Conservation (phyloP, 1,140 invertebrate species). For the Drosophila truncata region DNA sequence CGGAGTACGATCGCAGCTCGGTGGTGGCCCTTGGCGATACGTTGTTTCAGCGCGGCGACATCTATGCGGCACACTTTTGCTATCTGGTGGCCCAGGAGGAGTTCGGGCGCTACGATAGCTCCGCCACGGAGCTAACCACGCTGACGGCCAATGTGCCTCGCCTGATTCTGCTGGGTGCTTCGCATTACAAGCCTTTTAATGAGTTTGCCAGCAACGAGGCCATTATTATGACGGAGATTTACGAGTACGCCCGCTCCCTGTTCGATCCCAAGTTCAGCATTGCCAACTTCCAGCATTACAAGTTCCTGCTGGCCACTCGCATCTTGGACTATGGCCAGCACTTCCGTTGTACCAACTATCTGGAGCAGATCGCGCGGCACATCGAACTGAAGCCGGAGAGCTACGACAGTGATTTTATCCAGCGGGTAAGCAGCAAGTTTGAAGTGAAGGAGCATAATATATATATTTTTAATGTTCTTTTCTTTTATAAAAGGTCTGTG, state of each 20-base stretch:
- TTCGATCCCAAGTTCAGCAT: slow-evolving; percentile 91
- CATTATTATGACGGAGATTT: slow-evolving; percentile 97
- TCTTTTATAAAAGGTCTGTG: slow-evolving; percentile 57
- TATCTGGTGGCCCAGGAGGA: slow-evolving; percentile 95
- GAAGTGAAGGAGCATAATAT: not conserved
- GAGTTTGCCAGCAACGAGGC: slow-evolving; percentile 93
- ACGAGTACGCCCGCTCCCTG: slow-evolving; percentile 95
- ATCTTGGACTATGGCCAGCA: slow-evolving; percentile 92
- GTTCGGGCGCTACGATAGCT: slow-evolving; percentile 87
- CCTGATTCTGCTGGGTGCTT: slow-evolving; percentile 92
- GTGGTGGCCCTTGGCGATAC: slow-evolving; percentile 93
- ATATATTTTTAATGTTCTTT: not conserved
- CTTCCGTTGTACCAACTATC: slow-evolving; percentile 91
- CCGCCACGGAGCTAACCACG: slow-evolving; percentile 68
- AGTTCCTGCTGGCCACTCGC: slow-evolving; percentile 90
- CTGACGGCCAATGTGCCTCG: slow-evolving; percentile 74
- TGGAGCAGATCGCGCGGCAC: slow-evolving; percentile 91
- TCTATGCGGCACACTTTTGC: slow-evolving; percentile 96
- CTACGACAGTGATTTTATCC: slow-evolving; percentile 88
- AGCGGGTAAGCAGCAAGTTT: slow-evolving; percentile 86
- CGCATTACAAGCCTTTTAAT: slow-evolving; percentile 87
- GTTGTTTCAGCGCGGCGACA: slow-evolving; percentile 89
- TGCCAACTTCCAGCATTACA: slow-evolving; percentile 91
- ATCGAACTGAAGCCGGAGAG: slow-evolving; percentile 87
- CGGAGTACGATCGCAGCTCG: slow-evolving; percentile 93